These are phyloP conservation scores for Cottus gobio DNA, from an alignment of 2,113 vertebrate genomes.

Conservation along the genomic window DNA sequence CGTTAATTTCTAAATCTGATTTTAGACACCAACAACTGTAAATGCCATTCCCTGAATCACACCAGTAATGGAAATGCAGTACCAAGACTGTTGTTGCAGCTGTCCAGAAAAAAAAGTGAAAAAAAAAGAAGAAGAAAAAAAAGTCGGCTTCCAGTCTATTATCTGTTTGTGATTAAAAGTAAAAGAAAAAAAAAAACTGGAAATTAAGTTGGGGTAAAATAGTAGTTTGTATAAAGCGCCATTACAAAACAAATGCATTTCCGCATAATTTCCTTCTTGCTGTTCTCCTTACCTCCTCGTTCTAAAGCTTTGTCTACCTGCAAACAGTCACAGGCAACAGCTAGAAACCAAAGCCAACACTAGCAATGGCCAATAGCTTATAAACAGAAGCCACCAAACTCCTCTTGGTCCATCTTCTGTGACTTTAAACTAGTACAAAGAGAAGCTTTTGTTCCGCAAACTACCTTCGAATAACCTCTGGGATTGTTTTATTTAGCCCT, in stretches of 20 bases:
- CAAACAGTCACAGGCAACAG: slow-evolving; percentile 99
- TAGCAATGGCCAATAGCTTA: slow-evolving; percentile 99
- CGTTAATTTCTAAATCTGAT: slow-evolving; percentile 73
- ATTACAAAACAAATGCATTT: slow-evolving; percentile 93
- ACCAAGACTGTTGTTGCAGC: slow-evolving; percentile 95
- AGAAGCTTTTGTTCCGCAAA: slow-evolving; percentile 93
- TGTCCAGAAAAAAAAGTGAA: slow-evolving; percentile 58
- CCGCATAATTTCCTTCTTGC: slow-evolving; percentile 92
- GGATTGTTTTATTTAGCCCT: slow-evolving; percentile 97
- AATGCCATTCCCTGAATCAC: slow-evolving; percentile 93
- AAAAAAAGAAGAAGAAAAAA: slow-evolving; percentile 49
- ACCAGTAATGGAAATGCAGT: slow-evolving; percentile 90
- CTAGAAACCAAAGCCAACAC: slow-evolving; percentile 99
- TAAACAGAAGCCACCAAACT: slow-evolving; percentile 95
- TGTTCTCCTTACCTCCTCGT: slow-evolving; percentile 98
- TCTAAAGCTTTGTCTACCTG: slow-evolving; percentile 99
- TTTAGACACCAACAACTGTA: slow-evolving; percentile 97
- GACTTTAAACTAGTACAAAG: slow-evolving; percentile 99
- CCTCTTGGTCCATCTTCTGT: slow-evolving; percentile 95
- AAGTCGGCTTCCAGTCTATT: slow-evolving; percentile 94
- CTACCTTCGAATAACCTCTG: slow-evolving; percentile 99
- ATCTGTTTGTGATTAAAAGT: slow-evolving; percentile 94
- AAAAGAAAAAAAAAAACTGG: slow-evolving; percentile 85
- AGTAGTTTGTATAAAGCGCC: slow-evolving; percentile 93
- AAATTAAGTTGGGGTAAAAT: slow-evolving; percentile 85